Conservation (phyloP, 2,797 vertebrate genomes). For the Denticeps clupeoides region DNA sequence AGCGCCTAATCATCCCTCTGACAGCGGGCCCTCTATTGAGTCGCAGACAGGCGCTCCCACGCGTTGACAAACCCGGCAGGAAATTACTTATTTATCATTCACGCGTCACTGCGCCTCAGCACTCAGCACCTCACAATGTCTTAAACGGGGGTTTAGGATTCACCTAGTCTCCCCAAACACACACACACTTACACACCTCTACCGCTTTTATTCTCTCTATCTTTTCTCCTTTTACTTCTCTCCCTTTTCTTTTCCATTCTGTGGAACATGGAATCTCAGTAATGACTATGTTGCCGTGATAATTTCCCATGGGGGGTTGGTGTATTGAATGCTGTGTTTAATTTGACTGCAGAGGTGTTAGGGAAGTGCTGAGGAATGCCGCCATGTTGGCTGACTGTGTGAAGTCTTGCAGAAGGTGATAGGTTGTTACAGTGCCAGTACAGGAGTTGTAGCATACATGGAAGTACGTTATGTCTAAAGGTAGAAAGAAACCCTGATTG, state of each 20-base stretch:
- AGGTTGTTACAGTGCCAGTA: too few relatives aligned
- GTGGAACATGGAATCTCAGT: conserved; percentile 50
- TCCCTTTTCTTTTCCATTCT: conserved; percentile 10
- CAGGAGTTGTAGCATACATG: too few relatives aligned
- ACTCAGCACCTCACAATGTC: conserved; percentile 20
- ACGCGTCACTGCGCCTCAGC: conserved; percentile 42
- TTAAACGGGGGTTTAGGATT: conserved; percentile 35
- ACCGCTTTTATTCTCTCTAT: too few relatives aligned
- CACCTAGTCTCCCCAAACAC: too few relatives aligned
- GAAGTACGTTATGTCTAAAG: too few relatives aligned
- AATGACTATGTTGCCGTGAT: conserved; percentile 51
- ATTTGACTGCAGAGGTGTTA: conserved; percentile 58
- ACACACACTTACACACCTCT: too few relatives aligned
- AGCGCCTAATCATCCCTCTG: conserved; percentile 53
- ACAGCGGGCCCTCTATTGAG: conserved; percentile 46
- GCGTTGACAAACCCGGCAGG: conserved; percentile 42
- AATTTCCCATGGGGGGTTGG: conserved; percentile 55
- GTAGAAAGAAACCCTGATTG: too few relatives aligned
- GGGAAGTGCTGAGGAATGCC: conserved; percentile 43
- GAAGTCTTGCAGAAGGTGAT: too few relatives aligned
- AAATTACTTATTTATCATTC: conserved; percentile 59
- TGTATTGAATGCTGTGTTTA: conserved; percentile 55
- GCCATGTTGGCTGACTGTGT: conserved; percentile 43
- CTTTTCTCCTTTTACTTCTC: conserved; percentile 2
- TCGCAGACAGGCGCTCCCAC: conserved; percentile 36